phyloP scores from a whole-genome alignment of 1,140 invertebrate genomes.

The Stenopsyche tienmushanensis region DNA sequence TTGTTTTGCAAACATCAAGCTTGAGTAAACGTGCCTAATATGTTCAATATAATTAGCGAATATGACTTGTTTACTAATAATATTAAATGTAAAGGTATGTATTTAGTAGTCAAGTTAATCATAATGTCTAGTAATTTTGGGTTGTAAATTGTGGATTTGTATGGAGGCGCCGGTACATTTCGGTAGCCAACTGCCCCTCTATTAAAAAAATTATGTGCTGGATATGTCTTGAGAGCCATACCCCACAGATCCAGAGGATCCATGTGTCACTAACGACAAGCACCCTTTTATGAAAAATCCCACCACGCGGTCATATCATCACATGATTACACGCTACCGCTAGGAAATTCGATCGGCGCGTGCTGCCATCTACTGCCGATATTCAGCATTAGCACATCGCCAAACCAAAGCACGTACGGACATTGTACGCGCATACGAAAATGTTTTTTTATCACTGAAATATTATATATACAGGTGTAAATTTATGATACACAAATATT shows the following conservation, averaged over 20 bases:
- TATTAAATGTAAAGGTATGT: too few relatives aligned
- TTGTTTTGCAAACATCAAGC: too few relatives aligned
- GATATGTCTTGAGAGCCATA: slow-evolving; percentile 29
- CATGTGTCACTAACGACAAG: slow-evolving; percentile 20
- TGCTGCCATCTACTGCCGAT: background rate
- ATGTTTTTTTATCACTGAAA: too few relatives aligned
- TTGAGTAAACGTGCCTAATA: too few relatives aligned
- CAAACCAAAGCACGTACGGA: background rate
- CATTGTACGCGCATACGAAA: background rate
- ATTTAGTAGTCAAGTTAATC: too few relatives aligned
- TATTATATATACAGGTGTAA: slow-evolving; percentile 4
- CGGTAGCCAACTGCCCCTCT: slow-evolving; percentile 26
- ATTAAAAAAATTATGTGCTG: slow-evolving; percentile 26
- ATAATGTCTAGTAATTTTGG: too few relatives aligned
- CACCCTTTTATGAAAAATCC: slow-evolving; percentile 12
- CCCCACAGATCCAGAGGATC: slow-evolving; percentile 7
- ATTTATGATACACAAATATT: slow-evolving; percentile 1
- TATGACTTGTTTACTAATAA: too few relatives aligned
- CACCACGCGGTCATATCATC: background rate
- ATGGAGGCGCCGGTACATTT: slow-evolving; percentile 23
- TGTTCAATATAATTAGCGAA: too few relatives aligned
- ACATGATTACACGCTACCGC: background rate
- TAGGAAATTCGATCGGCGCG: background rate
- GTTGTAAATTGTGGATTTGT: background rate
- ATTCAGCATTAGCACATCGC: background rate